Evolutionary conservation across 2,113 vertebrate species (phyloP).

Genomic region (Numenius arquata): DNA sequence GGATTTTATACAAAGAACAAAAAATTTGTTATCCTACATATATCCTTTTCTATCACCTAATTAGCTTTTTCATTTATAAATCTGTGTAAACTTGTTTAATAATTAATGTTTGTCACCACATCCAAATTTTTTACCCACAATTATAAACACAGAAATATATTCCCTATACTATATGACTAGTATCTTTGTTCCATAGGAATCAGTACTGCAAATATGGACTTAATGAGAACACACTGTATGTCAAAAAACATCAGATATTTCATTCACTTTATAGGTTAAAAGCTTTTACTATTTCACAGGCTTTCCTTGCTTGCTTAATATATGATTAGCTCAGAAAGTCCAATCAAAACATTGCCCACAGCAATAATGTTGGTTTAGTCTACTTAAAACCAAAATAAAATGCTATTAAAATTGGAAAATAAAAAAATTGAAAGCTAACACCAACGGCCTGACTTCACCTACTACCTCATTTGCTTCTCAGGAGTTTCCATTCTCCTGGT

Average conservation of each 20-base stretch:
- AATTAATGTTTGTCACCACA: background rate
- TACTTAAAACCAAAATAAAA: background rate
- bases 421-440: background rate
- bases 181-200: background rate
- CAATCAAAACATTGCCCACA: background rate
- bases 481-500: background rate
- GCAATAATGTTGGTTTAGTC: background rate
- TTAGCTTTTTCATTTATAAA: background rate
- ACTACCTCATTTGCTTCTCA: background rate
- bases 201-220: background rate
- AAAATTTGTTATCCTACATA: background rate
- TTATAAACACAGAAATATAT: background rate
- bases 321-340: background rate
- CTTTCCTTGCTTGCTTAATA: background rate
- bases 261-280: background rate
- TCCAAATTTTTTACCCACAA: background rate
- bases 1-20: background rate
- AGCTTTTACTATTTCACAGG: background rate
- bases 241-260: background rate
- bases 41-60: background rate
- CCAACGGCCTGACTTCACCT: background rate
- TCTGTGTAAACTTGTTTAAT: background rate
- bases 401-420: background rate
- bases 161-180: background rate
- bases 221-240: background rate